Evolutionary conservation across 1,140 invertebrate species (phyloP), one percentile per base, ranked within the genome.

Genomic region (Danaus plexippus): DNA sequence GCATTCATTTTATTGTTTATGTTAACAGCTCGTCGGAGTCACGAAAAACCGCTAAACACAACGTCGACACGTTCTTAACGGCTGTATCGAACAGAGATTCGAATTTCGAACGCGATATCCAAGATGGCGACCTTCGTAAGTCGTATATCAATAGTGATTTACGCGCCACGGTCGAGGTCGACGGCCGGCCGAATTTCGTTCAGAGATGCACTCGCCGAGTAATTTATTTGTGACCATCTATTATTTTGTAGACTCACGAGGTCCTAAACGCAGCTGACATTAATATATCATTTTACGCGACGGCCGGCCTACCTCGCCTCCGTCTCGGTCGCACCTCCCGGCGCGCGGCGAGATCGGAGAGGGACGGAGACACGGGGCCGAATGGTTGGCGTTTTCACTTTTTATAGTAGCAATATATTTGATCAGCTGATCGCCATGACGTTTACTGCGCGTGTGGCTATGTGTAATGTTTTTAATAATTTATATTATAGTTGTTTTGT

Each of bases 371-470:
- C 55, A 57, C 61, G 70, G 72, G 73, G 66, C 71, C 73, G 72
- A 75, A 71, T 79, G 77, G 80, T 84, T 81, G 73, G 75, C 75
- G 84, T 83, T 87, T 87, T 87, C 84, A 87, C 81, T 87, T 87
- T 87, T 87, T 87, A 87, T 85, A 85, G 83, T 82, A 82, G 84
- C 80, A 85, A 85, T 87, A 84, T 87, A 87, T 87, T 87, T 87
- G 81, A 87, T 85, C 84, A 87, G 84, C 84, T 87, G 84, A 87
- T 87, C 84, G 79, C 56, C 67, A 71, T 84, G 84, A 87, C 84
- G 76, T 87, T 85, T 84, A 85, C 75, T 76, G 76, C 73, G 66
- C 67, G 73, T 72, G 75, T 68, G 68, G 64, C 61, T 70, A 68
- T 70, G 70, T 74, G 78, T 74, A 73, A 74, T 81, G 75, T 83